Percentiles rank a stretch among this genome's conserved stretches.
phyloP scores from a whole-genome alignment of 2,797 vertebrate species.

The Parauchenoglanis punctatus region DNA sequence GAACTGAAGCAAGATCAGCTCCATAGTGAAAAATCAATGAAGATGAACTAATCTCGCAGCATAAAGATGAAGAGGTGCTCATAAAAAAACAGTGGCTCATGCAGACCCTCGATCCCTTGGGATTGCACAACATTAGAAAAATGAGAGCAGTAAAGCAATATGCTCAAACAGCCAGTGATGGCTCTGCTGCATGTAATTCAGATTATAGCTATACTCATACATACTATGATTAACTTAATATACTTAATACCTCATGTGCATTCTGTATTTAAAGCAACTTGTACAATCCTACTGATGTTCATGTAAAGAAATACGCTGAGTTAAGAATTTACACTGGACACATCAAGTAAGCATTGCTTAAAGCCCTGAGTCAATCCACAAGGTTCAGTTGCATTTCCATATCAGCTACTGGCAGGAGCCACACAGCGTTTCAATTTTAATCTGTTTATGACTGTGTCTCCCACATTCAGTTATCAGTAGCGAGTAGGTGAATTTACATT shows the following conservation, averaged over 20 bases:
- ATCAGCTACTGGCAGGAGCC: neutral
- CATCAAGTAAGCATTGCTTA: neutral
- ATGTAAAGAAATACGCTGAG: neutral
- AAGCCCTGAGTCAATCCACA: neutral
- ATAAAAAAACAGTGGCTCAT: conserved; percentile 16
- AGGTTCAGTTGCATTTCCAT: neutral
- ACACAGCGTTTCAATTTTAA: neutral
- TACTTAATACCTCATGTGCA: no score
- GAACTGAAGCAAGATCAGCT: conserved; percentile 6
- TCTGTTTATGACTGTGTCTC: neutral
- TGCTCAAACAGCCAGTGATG: conserved; percentile 5
- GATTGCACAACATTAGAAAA: conserved; percentile 34
- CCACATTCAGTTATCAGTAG: neutral
- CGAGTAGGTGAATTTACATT: neutral
- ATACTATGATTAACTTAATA: neutral
- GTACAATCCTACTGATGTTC: neutral
- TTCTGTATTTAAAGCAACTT: neutral
- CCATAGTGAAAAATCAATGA: conserved; percentile 18
- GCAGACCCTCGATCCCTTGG: conserved; percentile 15
- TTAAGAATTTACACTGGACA: neutral
- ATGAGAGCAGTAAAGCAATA: conserved; percentile 35
- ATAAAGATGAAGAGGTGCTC: neutral
- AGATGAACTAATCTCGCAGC: conserved; percentile 27
- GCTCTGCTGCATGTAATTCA: conserved; percentile 15
- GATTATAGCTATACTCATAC: conserved; percentile 5